phyloP scores from a whole-genome alignment of 1,140 invertebrate species.

The Matsumurasca onukii region DNA sequence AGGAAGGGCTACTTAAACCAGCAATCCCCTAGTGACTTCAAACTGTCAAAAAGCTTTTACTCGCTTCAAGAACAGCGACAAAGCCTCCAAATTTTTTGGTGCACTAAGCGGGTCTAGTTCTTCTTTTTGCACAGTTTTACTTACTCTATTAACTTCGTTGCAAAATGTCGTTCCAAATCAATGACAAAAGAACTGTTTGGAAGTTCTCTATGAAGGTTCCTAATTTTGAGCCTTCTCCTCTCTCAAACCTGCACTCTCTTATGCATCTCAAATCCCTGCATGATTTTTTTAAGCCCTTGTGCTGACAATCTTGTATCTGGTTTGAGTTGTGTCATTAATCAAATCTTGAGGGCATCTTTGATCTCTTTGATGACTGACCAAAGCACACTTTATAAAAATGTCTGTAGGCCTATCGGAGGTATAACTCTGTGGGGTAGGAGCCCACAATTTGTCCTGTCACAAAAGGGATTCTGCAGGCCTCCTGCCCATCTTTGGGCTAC shows the following conservation, averaged over 20 bases:
- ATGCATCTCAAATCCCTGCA: too few relatives aligned
- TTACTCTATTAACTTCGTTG: constrained; percentile 9
- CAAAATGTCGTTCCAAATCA: constrained; percentile 19
- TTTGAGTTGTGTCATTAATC: neutral
- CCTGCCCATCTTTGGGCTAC: too few relatives aligned
- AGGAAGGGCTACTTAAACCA: neutral
- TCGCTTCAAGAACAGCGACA: constrained; percentile 7
- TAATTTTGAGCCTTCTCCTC: neutral
- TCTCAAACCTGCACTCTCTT: too few relatives aligned
- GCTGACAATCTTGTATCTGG: neutral
- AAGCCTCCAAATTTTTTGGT: neutral
- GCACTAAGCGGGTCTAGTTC: constrained; percentile 5
- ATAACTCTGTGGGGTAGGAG: too few relatives aligned
- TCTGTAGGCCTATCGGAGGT: too few relatives aligned
- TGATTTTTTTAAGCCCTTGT: neutral
- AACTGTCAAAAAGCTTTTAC: neutral
- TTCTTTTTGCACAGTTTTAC: constrained; percentile 6
- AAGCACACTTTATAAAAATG: too few relatives aligned
- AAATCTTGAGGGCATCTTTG: neutral
- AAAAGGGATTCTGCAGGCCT: too few relatives aligned
- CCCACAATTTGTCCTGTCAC: too few relatives aligned
- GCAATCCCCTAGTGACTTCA: neutral
- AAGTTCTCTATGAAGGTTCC: constrained; percentile 1
- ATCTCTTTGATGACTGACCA: too few relatives aligned
- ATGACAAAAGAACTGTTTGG: neutral